Percentiles rank a stretch among this genome's conserved stretches.
These are phyloP conservation scores for Anoncus sp. DNA, from an alignment of 2,888 invertebrate genomes.

Conservation along the genomic window DNA sequence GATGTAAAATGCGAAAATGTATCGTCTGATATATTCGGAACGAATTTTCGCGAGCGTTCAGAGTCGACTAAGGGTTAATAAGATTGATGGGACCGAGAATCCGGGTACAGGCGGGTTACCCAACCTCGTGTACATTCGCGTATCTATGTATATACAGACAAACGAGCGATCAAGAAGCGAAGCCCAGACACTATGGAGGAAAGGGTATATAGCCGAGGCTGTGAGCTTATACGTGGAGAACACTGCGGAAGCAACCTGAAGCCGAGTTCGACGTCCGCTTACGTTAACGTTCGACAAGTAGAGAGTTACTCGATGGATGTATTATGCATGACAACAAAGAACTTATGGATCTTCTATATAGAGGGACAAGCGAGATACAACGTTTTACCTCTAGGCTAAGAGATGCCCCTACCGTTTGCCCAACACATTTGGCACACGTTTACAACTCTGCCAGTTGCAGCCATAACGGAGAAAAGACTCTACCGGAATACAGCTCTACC, in stretches of 20 bases:
- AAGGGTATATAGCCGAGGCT: constrained; percentile 8
- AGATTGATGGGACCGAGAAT: constrained; percentile 43
- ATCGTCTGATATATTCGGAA: constrained; percentile 42
- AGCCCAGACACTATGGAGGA: neutral
- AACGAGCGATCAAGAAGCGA: constrained; percentile 11
- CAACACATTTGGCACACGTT: neutral
- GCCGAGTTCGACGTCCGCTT: constrained; percentile 73
- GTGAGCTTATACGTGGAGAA: constrained; percentile 1
- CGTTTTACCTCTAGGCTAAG: neutral
- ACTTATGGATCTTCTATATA: constrained; percentile 66
- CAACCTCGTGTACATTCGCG: neutral
- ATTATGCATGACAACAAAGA: constrained; percentile 78
- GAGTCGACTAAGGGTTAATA: constrained; percentile 23
- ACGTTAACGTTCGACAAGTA: constrained; percentile 74
- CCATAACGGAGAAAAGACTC: neutral
- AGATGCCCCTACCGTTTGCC: neutral
- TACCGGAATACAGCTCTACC: neutral
- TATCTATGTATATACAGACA: neutral
- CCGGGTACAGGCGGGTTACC: neutral
- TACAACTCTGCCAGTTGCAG: neutral
- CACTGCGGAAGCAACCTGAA: constrained; percentile 35
- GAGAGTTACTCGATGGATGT: constrained; percentile 64
- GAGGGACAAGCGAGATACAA: constrained; percentile 2
- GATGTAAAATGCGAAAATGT: neutral
- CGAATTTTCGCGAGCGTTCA: constrained; percentile 29